These are phyloP conservation scores for Python bivittatus DNA, from an alignment of 2,113 vertebrate species.

Conservation along the genomic window DNA sequence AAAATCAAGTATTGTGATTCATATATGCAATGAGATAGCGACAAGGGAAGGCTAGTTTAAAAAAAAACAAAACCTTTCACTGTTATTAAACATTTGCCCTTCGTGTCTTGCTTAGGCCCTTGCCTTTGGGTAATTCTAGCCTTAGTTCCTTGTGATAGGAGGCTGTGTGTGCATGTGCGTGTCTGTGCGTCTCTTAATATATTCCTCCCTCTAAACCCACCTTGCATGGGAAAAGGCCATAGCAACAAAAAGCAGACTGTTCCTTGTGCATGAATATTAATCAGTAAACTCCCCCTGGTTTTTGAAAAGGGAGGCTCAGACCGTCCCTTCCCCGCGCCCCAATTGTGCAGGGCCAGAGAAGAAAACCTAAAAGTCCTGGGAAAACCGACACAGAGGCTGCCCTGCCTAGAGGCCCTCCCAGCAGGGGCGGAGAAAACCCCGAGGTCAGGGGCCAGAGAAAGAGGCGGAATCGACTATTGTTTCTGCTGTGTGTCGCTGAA, in stretches of 20 bases:
- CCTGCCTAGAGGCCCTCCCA: conserved; percentile 67
- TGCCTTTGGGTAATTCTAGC: conserved; percentile 59
- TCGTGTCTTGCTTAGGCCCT: conserved; percentile 54
- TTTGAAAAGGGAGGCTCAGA: conserved; percentile 73
- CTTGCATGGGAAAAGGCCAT: conserved; percentile 74
- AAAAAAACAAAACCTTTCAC: conserved; percentile 30
- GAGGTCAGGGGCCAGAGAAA: conserved; percentile 78
- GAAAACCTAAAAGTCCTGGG: conserved; percentile 71
- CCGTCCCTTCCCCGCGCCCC: conserved; percentile 32
- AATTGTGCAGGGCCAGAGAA: conserved; percentile 56
- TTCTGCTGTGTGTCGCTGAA: conserved; percentile 74
- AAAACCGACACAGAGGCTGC: conserved; percentile 68
- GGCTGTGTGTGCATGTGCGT: conserved; percentile 35
- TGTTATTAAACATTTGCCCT: conserved; percentile 69
- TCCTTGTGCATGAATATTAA: conserved; percentile 83
- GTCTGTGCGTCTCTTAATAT: conserved; percentile 55
- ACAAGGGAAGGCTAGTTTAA: background rate
- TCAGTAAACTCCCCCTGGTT: conserved; percentile 76
- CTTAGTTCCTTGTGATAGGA: conserved; percentile 61
- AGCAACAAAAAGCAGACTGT: conserved; percentile 76
- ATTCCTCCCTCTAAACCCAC: conserved; percentile 80
- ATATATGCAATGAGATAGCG: conserved; percentile 58
- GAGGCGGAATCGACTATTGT: conserved; percentile 77
- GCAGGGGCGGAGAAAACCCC: conserved; percentile 72
- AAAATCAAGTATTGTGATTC: conserved; percentile 67